Evolutionary conservation across 2,888 invertebrate genomes (phyloP).

Genomic region (Dryobota labecula): DNA sequence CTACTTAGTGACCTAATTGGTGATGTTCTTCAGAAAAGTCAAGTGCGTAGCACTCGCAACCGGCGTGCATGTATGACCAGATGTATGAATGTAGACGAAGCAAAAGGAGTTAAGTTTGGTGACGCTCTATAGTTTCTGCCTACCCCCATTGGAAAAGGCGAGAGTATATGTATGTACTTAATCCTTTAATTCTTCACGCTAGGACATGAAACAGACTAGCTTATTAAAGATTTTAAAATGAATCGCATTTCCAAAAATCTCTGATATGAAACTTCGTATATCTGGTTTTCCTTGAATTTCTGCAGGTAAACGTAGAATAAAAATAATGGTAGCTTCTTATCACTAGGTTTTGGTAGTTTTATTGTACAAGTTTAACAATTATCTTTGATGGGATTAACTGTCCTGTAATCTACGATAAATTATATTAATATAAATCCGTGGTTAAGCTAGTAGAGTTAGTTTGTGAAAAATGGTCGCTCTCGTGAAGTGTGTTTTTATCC

Average conservation of each 20-base stretch:
- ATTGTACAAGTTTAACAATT: conserved; percentile 60
- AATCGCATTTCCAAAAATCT: neutral
- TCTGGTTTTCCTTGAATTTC: conserved; percentile 30
- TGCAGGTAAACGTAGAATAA: neutral
- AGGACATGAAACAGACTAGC: neutral
- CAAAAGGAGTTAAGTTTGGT: too few species aligned
- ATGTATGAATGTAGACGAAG: too few species aligned
- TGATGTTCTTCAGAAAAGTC: too few species aligned
- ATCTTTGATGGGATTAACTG: conserved; percentile 65
- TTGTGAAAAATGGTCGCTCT: conserved; percentile 76
- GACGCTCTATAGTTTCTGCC: too few species aligned
- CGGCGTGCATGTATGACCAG: too few species aligned
- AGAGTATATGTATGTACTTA: too few species aligned
- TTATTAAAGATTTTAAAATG: neutral
- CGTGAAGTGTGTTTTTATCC: conserved; percentile 75
- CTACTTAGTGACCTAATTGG: too few species aligned
- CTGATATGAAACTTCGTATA: conserved; percentile 31
- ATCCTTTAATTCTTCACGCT: neutral
- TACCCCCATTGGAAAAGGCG: too few species aligned
- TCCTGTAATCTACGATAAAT: conserved; percentile 75
- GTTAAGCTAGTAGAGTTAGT: conserved; percentile 48
- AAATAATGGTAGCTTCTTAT: conserved; percentile 38
- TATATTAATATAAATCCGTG: conserved; percentile 73
- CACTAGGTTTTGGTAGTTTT: conserved; percentile 65
- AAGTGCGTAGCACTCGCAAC: too few species aligned